Percentiles rank a stretch among this genome's conserved stretches.
Evolutionary conservation across 2,113 vertebrate species (phyloP).

Genomic region (Tragelaphus scriptus): DNA sequence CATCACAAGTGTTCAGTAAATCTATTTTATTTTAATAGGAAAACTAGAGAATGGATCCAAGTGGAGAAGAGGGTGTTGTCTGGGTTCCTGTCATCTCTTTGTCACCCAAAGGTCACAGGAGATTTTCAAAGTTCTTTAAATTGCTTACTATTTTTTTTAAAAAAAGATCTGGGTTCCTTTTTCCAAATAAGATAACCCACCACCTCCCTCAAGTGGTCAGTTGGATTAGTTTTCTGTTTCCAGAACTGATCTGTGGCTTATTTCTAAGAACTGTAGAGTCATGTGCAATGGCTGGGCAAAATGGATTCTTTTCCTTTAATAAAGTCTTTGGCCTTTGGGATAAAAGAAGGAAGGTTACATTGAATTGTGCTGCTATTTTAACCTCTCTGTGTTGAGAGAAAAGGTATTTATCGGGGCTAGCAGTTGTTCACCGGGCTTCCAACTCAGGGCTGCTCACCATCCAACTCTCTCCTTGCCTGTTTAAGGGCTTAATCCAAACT

Average conservation of each 20-base stretch:
- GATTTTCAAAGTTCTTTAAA: slow-evolving; percentile 61
- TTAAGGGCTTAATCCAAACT: slow-evolving; percentile 26
- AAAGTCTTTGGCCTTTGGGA: not conserved
- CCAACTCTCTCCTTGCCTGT: not conserved
- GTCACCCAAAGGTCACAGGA: slow-evolving; percentile 55
- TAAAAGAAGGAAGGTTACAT: not conserved
- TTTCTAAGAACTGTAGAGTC: slow-evolving; percentile 40
- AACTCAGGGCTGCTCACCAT: not conserved
- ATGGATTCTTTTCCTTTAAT: slow-evolving; percentile 12
- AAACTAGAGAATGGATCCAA: slow-evolving; percentile 8
- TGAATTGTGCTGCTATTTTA: slow-evolving; percentile 31
- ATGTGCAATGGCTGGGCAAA: not conserved
- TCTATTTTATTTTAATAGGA: slow-evolving; percentile 27
- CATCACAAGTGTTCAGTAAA: slow-evolving; percentile 21
- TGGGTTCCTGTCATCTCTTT: slow-evolving; percentile 39
- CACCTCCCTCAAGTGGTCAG: slow-evolving; percentile 81
- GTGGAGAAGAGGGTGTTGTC: slow-evolving; percentile 43
- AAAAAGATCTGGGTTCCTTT: slow-evolving; percentile 43
- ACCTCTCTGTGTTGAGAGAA: not conserved
- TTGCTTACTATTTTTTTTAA: slow-evolving; percentile 8
- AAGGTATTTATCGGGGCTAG: not conserved
- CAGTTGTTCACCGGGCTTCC: not conserved
- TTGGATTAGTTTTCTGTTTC: slow-evolving; percentile 62
- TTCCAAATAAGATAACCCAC: slow-evolving; percentile 73
- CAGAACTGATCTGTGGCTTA: slow-evolving; percentile 39